Base-by-base conservation (phyloP, 2,888 invertebrate genomes). In the Caenorhabditis panamensis region DNA sequence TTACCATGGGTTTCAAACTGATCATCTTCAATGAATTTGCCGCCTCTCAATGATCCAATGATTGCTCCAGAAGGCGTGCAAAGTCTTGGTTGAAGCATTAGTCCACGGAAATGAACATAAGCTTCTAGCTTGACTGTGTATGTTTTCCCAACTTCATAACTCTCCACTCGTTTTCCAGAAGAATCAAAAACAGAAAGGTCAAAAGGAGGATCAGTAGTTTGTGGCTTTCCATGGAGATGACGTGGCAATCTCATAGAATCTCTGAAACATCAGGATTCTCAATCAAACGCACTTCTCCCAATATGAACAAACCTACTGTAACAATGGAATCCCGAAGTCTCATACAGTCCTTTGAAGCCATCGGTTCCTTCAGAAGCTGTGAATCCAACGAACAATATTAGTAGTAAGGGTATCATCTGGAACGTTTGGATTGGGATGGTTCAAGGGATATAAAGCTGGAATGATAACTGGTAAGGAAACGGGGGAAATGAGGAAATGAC, bases 1-100 rank as follows among this genome's bases (percentile, higher is more conserved):
- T 53, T 26, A 79, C 79, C 79, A 59, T 79, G 64, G n/a, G 63
- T 62, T 24, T 73, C 75, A 61, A 82, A 87, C 51, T 63, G 73
- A 6, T 79, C 79, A 24, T 81, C 82, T 26, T 81, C 77, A 24
- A 86, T 67, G 62, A 87, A 87, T 24, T 82, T 71, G 24, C 87
- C 87, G 20, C 87, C 87, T 51, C 84, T 63, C 44, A 87, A 71
- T 0, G 82, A 59, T 9, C 87, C 87, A 56, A 87, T 87, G 24
- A 87, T 68, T 47, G 77, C 78, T 37, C 87, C 87, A 28, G 72
- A 66, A 2, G 82, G 68, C 22, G 82, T 81, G 56, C 77, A 79
- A 11, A 87, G 78, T 20, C 87, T 56, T 8, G 87, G 81, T 51
- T 87, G 86, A 9, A 87, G 54, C 68, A 87, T 78, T 9, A 87